Evolutionary conservation across 2,888 invertebrate species (phyloP).

Genomic region (Carpatolechia fugitivella): DNA sequence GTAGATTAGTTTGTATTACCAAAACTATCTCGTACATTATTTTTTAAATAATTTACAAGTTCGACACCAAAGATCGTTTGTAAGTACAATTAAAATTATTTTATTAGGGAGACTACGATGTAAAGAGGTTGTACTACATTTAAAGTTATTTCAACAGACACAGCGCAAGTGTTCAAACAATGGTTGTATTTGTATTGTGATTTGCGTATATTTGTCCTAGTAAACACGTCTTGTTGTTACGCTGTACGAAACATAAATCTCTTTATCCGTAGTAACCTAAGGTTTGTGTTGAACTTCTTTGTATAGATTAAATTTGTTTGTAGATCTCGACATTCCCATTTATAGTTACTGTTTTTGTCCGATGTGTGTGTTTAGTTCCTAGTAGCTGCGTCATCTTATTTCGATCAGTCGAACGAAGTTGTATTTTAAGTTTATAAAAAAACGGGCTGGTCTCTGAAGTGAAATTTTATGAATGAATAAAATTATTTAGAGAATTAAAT

Average conservation of each 20-base stretch:
- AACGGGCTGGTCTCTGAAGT: slow-evolving; percentile 35
- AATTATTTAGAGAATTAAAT: slow-evolving; percentile 2
- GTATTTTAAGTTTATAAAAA: slow-evolving; percentile 9
- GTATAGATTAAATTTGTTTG: slow-evolving; percentile 32
- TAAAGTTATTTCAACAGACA: no score
- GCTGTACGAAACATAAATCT: slow-evolving; percentile 24
- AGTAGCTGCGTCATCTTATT: slow-evolving; percentile 39
- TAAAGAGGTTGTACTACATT: not conserved
- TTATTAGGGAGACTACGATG: slow-evolving; percentile 27
- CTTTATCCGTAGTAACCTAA: no score
- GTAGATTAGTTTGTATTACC: slow-evolving; percentile 25
- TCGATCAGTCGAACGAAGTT: slow-evolving; percentile 30
- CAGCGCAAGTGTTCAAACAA: not conserved
- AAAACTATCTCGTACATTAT: slow-evolving; percentile 35
- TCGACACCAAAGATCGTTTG: slow-evolving; percentile 68
- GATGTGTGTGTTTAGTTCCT: slow-evolving; percentile 39
- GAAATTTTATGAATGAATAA: slow-evolving; percentile 19
- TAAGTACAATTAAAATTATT: slow-evolving; percentile 52
- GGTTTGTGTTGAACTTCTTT: slow-evolving; percentile 47
- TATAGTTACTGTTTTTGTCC: slow-evolving; percentile 48
- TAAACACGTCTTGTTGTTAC: no score
- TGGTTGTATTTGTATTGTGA: no score
- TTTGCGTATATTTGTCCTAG: no score
- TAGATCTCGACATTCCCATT: slow-evolving; percentile 72
- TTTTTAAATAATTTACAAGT: slow-evolving; percentile 37